A percentile compares a stretch with the other conserved stretches of the same genome.
These are phyloP conservation scores for Apostichopus japonicus DNA, from an alignment of 35 echinoderm and acorn worm genomes.

Conservation along the genomic window DNA sequence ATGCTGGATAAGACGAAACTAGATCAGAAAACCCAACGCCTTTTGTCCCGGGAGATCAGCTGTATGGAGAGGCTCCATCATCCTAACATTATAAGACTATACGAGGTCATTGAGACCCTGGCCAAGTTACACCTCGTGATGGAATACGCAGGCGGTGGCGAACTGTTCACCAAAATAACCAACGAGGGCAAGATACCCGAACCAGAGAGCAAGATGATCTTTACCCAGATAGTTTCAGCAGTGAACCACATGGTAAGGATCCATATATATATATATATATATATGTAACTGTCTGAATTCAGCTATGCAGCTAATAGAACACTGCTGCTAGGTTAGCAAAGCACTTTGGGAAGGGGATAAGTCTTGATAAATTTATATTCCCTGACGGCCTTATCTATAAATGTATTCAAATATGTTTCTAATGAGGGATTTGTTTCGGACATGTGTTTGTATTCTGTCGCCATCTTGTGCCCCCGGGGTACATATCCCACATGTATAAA, in stretches of 20 bases:
- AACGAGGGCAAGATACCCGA: slow-evolving; percentile 96
- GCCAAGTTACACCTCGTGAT: slow-evolving; percentile 97
- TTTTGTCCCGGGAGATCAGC: slow-evolving; percentile 94
- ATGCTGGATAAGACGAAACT: slow-evolving; percentile 99
- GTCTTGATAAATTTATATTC: too few species aligned
- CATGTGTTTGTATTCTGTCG: too few species aligned
- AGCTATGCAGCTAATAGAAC: too few species aligned
- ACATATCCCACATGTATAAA: too few species aligned
- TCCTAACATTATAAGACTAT: slow-evolving; percentile 97
- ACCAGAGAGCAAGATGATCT: slow-evolving; percentile 83
- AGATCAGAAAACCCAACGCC: slow-evolving; percentile 96
- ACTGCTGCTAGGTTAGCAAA: too few species aligned
- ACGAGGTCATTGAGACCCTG: slow-evolving; percentile 96
- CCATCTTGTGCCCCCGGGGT: too few species aligned
- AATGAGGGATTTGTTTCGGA: too few species aligned
- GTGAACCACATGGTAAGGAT: slow-evolving; percentile 94
- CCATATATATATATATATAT: too few species aligned
- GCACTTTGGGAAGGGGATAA: too few species aligned
- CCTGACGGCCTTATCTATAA: too few species aligned
- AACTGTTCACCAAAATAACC: slow-evolving; percentile 98
- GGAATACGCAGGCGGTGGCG: slow-evolving; percentile 97
- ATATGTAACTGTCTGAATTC: too few species aligned
- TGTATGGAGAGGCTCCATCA: slow-evolving; percentile 98
- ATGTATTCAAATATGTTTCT: too few species aligned
- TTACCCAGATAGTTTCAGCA: slow-evolving; percentile 82